Evolutionary conservation across 2,888 invertebrate species (phyloP), one percentile per base, ranked within the genome.

Genomic region (Melanchra persicariae): DNA sequence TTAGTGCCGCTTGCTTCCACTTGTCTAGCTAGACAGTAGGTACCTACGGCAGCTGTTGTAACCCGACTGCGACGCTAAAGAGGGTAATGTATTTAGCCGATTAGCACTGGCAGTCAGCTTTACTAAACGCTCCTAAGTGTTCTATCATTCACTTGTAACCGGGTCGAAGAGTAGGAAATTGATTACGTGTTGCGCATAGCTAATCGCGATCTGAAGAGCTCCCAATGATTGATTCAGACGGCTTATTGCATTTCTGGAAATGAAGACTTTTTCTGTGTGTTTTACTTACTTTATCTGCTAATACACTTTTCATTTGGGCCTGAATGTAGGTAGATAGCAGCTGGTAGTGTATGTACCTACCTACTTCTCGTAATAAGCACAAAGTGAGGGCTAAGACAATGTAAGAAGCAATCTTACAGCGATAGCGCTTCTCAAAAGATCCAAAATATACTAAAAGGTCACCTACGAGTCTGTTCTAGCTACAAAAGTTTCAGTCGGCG

Each of bases 101-200:
- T 26, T 43, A 17, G 5, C n/a, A 22, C 37, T 8, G 37, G 6
- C n/a, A 26, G 51, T n/a, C 10, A 34, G 40, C 17, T 17, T 12
- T 17, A 45, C 61, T 63, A 82, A 77, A 79, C 37, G 54, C 12
- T 34, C 37, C 24, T 43, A 47, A 68, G 58, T 67, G 47, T 57
- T 70, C 57, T 45, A 66, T 61, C 67, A 71, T 60, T 64, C 51
- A 67, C 40, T 72, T 60, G 60, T 47, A 74, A 70, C 70, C 66
- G 59, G 62, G 70, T 61, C 61, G 52, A 68, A 54, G 43, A 70
- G 22, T n/a, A 30, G 69, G 65, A 74, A 76, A 72, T 76, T 72
- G 71, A 79, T 79, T 82, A 72, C 82, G 85, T 79, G 82, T 57
- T 55, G 58, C 40, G 82, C 70, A 68, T 83, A 30, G 24, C 72